Evolutionary conservation across 2,888 invertebrate genomes (phyloP).

Genomic region (Lithophane socia): DNA sequence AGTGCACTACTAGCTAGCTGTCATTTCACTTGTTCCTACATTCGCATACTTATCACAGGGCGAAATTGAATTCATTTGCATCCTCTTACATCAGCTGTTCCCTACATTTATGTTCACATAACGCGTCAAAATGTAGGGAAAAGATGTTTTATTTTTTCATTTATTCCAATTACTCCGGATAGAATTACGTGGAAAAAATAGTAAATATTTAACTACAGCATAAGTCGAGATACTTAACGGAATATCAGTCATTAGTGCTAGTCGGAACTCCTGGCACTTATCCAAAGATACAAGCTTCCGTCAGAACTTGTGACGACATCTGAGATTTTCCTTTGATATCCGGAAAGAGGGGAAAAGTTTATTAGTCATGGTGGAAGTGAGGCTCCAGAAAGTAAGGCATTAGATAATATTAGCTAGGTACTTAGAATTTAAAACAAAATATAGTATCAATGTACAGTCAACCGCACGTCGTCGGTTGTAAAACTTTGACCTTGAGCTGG

Average conservation of each 20-base stretch:
- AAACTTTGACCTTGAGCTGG: no score
- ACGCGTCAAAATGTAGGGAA: no score
- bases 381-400: not conserved
- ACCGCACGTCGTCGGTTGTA: no score
- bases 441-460: not conserved
- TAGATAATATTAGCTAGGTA: not conserved
- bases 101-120: no score
- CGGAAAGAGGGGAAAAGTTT: conserved; percentile 32
- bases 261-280: conserved; percentile 29
- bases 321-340: conserved; percentile 35
- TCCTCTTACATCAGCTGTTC: no score
- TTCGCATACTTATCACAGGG: no score
- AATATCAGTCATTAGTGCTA: conserved; percentile 41
- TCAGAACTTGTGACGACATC: conserved; percentile 30
- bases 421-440: not conserved
- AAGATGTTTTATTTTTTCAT: not conserved
- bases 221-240: conserved; percentile 7
- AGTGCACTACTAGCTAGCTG: no score
- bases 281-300: conserved; percentile 41
- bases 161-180: not conserved
- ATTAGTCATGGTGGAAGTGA: conserved; percentile 4
- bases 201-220: conserved; percentile 1
- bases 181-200: not conserved
- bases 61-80: no score
- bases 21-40: no score